phyloP scores from a whole-genome alignment of 2,888 invertebrate species.

The Agrochola circellaris region DNA sequence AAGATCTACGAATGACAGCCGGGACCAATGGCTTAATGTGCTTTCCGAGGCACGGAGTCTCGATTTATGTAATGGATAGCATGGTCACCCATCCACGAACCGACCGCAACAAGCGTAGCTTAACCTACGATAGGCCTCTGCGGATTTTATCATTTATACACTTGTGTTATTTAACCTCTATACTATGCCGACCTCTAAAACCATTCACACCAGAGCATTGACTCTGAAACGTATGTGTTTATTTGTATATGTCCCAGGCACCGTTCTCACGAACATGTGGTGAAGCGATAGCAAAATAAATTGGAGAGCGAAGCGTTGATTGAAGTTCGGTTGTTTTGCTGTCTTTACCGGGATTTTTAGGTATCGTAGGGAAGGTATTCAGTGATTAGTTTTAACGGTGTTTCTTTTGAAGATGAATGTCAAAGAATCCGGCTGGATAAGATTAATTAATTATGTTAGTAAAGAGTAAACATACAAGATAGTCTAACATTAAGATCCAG shows the following conservation, averaged over 20 bases:
- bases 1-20: not conserved
- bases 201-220: conserved; percentile 53
- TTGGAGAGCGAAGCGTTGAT: conserved; percentile 39
- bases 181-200: conserved; percentile 8
- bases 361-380: conserved; percentile 20
- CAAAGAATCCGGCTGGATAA: not conserved
- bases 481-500: too few species aligned
- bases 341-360: conserved; percentile 28
- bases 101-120: not conserved
- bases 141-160: too few species aligned
- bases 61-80: not conserved
- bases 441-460: conserved; percentile 4
- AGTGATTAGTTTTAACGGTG: not conserved
- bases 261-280: conserved; percentile 79
- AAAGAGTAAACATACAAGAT: not conserved
- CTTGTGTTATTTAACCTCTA: conserved; percentile 2
- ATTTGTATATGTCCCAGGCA: conserved; percentile 68
- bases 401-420: not conserved
- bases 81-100: not conserved
- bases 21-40: not conserved
- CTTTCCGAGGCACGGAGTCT: not conserved
- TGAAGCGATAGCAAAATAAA: conserved; percentile 66
- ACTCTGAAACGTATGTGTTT: conserved; percentile 67
- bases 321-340: conserved; percentile 52
- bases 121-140: not conserved